Evolutionary conservation across 2,797 vertebrate genomes (phyloP), one percentile per base, ranked within the genome.

Genomic region (Helicolenus hilgendorfi): DNA sequence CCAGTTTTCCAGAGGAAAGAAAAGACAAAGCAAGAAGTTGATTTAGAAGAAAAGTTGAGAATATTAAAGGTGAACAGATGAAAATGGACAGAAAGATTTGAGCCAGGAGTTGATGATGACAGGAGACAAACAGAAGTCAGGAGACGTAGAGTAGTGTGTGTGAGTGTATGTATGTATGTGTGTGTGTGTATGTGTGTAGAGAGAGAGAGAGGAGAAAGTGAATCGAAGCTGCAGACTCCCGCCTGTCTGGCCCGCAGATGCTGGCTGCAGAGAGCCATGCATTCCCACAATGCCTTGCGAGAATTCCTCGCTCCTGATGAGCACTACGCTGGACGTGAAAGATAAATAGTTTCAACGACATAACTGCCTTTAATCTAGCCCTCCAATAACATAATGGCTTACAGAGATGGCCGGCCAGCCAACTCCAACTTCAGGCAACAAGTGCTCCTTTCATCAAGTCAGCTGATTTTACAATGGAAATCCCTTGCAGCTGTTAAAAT

Each of bases 401-500:
- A 92, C 96, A 96, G 96, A 97, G 95, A 93, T 64, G 73, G 72
- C 84, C 22, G 29, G 72, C 65, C 38, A 78, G 90, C 89, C 81
- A 81, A 83, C 67, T 94, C 91, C 92, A 91, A 92, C 94, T 94
- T 86, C 90, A 96, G 94, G 95, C 96, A 95, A 96, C 96, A 97
- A 97, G 79, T 89, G 53, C 92, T 95, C 94, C 96, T 98, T 97
- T 96, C 80, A 93, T 96, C 95, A 87, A 94, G 95, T 97, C 97
- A 97, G 96, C 97, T 98, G 97, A 95, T 96, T 95, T 96, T 96
- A 95, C 92, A 95, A 96, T 97, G 97, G 96, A 98, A 98, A 98
- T 98, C 96, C 97, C 94, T 95, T 83, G 58, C 98, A 98, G 97
- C 97, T 98, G 97, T 97, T 96, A 91, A 96, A 98, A 97, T 96